Percentiles rank a stretch among this genome's conserved stretches.
Conservation (phyloP, 2,797 vertebrate genomes). For the Alcedo quadribrachys region DNA sequence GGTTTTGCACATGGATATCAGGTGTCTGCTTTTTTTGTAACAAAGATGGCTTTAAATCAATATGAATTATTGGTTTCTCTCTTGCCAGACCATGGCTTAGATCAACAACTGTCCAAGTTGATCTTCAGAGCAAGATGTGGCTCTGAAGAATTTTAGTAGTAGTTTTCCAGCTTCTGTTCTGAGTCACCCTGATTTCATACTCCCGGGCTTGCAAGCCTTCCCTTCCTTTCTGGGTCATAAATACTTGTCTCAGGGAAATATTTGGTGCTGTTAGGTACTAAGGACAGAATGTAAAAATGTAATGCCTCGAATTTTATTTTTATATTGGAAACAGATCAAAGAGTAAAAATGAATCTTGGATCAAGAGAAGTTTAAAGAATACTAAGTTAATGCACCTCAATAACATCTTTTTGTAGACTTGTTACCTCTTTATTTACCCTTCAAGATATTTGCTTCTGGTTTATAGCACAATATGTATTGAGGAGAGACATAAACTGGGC, state of each 20-base stretch:
- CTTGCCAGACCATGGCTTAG: neutral
- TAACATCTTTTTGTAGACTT: slow-evolving; percentile 65
- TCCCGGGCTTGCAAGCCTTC: neutral
- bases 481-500: slow-evolving; percentile 74
- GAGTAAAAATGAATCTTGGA: slow-evolving; percentile 64
- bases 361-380: slow-evolving; percentile 64
- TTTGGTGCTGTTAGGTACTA: slow-evolving; percentile 22
- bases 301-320: slow-evolving; percentile 52
- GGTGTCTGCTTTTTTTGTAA: slow-evolving; percentile 36
- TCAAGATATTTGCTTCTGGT: slow-evolving; percentile 75
- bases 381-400: slow-evolving; percentile 70
- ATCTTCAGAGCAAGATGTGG: neutral
- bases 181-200: slow-evolving; percentile 44
- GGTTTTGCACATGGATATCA: slow-evolving; percentile 51
- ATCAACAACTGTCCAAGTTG: neutral
- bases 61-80: neutral
- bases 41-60: slow-evolving; percentile 17
- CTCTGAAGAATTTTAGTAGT: neutral
- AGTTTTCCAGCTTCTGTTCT: slow-evolving; percentile 32
- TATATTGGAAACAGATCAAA: slow-evolving; percentile 46
- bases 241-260: slow-evolving; percentile 29
- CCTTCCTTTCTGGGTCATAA: neutral
- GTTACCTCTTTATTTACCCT: slow-evolving; percentile 77
- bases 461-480: slow-evolving; percentile 76
- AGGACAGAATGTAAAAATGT: slow-evolving; percentile 43